phyloP scores from a whole-genome alignment of 92 coral and sea anemone genomes.

The Bergia sp. region DNA sequence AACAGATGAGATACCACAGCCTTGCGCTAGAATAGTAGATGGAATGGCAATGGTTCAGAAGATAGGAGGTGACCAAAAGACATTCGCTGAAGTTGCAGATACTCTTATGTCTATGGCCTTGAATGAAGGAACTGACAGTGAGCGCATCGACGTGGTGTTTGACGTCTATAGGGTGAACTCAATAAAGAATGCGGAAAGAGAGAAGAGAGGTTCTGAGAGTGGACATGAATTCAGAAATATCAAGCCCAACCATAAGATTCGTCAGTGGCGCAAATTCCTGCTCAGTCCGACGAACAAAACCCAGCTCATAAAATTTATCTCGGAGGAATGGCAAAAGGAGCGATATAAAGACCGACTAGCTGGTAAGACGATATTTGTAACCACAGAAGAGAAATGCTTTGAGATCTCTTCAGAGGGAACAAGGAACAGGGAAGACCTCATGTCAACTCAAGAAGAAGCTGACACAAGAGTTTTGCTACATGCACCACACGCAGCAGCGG shows the following conservation, averaged over 20 bases:
- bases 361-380: constrained; percentile 27
- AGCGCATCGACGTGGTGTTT: constrained; percentile 51
- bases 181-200: constrained; percentile 64
- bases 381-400: constrained; percentile 31
- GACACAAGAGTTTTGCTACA: constrained; percentile 56
- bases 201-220: constrained; percentile 52
- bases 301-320: constrained; percentile 44
- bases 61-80: constrained; percentile 42
- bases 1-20: constrained; percentile 45
- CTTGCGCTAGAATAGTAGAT: constrained; percentile 48
- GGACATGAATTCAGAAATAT: constrained; percentile 54
- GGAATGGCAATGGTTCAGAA: constrained; percentile 62
- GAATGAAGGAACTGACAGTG: not conserved
- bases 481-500: constrained; percentile 59
- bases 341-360: constrained; percentile 39
- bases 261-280: constrained; percentile 60
- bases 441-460: constrained; percentile 58
- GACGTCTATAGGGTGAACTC: constrained; percentile 57
- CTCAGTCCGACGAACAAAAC: constrained; percentile 46
- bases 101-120: constrained; percentile 19
- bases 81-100: constrained; percentile 53
- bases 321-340: constrained; percentile 58
- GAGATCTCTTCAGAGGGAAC: constrained; percentile 53
- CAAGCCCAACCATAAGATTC: constrained; percentile 51
- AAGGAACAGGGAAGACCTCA: constrained; percentile 47